Evolutionary conservation across 2,888 invertebrate species (phyloP).

Genomic region (Neoaliturus tenellus): DNA sequence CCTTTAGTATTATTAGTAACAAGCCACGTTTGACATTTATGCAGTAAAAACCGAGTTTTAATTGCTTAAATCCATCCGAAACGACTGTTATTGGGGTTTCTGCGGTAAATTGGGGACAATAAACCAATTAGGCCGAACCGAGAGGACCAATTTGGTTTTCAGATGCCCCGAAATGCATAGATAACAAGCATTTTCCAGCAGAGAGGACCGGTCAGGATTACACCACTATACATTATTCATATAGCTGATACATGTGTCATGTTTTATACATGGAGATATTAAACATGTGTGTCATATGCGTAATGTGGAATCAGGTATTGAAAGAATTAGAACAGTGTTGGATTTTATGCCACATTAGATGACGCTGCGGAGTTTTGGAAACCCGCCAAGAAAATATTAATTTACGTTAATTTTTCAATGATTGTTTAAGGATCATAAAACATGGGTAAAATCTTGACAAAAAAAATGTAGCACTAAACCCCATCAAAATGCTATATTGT

Average conservation of each 20-base stretch:
- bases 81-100: slow-evolving; percentile 6
- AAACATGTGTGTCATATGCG: not conserved
- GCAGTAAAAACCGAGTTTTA: too few relatives aligned
- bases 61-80: not conserved
- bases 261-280: slow-evolving; percentile 36
- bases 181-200: slow-evolving; percentile 43
- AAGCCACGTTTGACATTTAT: too few relatives aligned
- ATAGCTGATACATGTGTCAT: slow-evolving; percentile 10
- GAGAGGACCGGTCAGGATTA: not conserved
- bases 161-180: slow-evolving; percentile 41
- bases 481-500: too few relatives aligned
- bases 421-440: too few relatives aligned
- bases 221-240: slow-evolving; percentile 42
- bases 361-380: too few relatives aligned
- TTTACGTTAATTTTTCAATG: too few relatives aligned
- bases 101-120: not conserved
- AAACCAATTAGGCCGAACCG: slow-evolving; percentile 18
- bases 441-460: too few relatives aligned
- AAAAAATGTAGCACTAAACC: too few relatives aligned
- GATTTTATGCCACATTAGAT: too few relatives aligned
- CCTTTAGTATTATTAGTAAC: too few relatives aligned
- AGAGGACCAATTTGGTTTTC: slow-evolving; percentile 37
- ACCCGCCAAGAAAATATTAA: too few relatives aligned
- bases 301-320: not conserved
- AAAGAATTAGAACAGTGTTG: not conserved